Evolutionary conservation across 2,797 vertebrate species (phyloP).

Genomic region (Mycteria americana): DNA sequence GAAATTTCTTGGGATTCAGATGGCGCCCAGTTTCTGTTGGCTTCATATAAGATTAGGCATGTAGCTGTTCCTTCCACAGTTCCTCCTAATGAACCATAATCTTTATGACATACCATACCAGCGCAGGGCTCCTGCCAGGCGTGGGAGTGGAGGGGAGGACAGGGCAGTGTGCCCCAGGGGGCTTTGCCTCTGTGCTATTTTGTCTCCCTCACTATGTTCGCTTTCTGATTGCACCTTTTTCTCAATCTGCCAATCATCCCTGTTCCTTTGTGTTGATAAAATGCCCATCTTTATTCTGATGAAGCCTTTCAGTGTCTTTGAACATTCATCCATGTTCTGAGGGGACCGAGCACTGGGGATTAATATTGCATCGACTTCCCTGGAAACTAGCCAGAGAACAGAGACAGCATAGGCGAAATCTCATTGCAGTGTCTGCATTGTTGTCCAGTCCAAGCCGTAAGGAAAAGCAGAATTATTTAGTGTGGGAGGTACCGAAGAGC

Average conservation of each 20-base stretch:
- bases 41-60: not conserved
- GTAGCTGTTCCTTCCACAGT: not conserved
- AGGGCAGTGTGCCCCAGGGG: not conserved
- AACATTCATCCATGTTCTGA: not conserved
- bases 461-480: not conserved
- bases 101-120: not conserved
- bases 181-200: not conserved
- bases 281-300: conserved; percentile 17
- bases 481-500: not conserved
- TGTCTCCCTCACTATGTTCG: accelerated
- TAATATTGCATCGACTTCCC: conserved; percentile 4
- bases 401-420: not conserved
- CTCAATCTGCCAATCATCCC: not conserved
- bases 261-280: not conserved
- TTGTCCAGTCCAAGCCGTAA: not conserved
- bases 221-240: not conserved
- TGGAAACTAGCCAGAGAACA: not conserved
- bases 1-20: not conserved
- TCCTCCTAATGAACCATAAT: not conserved
- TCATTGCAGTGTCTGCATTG: not conserved
- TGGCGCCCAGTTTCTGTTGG: not conserved
- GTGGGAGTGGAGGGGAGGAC: not conserved
- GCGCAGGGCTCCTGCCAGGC: not conserved
- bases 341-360: not conserved
- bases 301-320: not conserved